Percentiles rank a stretch among this genome's conserved stretches.
phyloP scores from a whole-genome alignment of 2,113 vertebrate genomes.

The crab-eating macaque (Macaca fascicularis) region T2T-MFA8v1.1 NC_088395.1:46779001-46779500 shows the following conservation, averaged over 20 bases:
- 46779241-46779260: slow-evolving; percentile 29
- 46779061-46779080: background rate
- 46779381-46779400: background rate
- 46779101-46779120: background rate
- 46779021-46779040: background rate
- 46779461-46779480: background rate
- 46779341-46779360: slow-evolving; percentile 42
- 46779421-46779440: slow-evolving; percentile 14
- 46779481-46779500: slow-evolving; percentile 13
- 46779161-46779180: background rate
- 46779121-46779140: background rate
- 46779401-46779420: slow-evolving; percentile 27
- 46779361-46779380: slow-evolving; percentile 40
- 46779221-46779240: slow-evolving; percentile 50
- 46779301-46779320: slow-evolving; percentile 21
- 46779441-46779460: slow-evolving; percentile 20
- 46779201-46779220: background rate
- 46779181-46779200: slow-evolving; percentile 32
- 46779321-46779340: slow-evolving; percentile 41
- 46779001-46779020: background rate
- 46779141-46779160: background rate
- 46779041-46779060: background rate
- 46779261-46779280: background rate
- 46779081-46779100: background rate
- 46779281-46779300: slow-evolving; percentile 17